Evolutionary conservation across 1,140 invertebrate genomes (phyloP).

Genomic region (Aphelinus certus): DNA sequence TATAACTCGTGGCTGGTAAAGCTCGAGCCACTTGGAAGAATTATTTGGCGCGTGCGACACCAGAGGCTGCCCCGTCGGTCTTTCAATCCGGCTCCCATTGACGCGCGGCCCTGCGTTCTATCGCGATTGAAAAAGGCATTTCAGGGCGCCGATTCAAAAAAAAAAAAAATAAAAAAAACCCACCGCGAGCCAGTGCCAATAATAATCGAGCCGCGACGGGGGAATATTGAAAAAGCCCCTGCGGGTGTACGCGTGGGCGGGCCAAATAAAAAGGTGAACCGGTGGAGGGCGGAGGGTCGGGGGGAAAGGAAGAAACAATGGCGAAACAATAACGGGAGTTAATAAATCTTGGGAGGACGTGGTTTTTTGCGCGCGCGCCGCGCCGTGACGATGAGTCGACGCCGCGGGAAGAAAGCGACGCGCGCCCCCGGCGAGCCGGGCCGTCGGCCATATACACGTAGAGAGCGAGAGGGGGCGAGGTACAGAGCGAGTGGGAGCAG

Average conservation of each 20-base stretch:
- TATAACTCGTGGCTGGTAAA: no score
- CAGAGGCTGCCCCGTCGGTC: not conserved
- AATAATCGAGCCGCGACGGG: not conserved
- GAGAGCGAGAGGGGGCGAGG: not conserved
- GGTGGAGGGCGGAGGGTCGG: no score
- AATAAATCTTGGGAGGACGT: constrained; percentile 30
- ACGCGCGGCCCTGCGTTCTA: not conserved
- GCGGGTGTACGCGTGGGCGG: no score
- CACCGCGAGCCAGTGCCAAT: not conserved
- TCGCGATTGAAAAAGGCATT: constrained; percentile 23
- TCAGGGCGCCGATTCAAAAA: constrained; percentile 13
- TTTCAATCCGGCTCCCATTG: constrained; percentile 5
- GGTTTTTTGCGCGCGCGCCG: constrained; percentile 10
- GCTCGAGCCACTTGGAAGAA: constrained; percentile 3
- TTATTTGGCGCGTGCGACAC: not conserved
- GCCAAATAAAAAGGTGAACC: no score
- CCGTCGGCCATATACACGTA: not conserved
- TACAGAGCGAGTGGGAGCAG: not conserved
- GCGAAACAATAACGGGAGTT: constrained; percentile 30
- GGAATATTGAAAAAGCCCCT: not conserved
- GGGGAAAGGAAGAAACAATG: constrained; percentile 20
- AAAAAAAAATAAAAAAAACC: not conserved
- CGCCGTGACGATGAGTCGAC: constrained; percentile 1
- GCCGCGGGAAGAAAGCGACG: not conserved
- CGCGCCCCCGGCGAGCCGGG: not conserved